Conservation (phyloP, 2,797 vertebrate species). For the Trachurus trachurus region DNA sequence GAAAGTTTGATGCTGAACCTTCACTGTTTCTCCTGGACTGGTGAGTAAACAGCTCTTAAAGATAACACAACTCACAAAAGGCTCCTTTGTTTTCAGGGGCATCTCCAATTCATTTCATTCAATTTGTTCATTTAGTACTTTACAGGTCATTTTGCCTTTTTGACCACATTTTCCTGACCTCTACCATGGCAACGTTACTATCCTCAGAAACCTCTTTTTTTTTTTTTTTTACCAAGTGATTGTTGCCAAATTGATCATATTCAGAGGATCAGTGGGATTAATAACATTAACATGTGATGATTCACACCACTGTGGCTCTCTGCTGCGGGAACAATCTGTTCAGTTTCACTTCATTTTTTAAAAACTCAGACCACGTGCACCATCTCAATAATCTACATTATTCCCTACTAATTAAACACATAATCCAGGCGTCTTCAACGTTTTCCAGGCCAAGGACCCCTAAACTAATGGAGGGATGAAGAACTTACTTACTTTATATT, state of each 20-base stretch:
- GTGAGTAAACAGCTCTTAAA: too few relatives aligned
- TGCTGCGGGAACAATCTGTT: background rate
- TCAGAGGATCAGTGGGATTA: background rate
- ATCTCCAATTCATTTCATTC: background rate
- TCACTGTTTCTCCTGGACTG: too few relatives aligned
- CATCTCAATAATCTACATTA: background rate
- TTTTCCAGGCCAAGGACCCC: too few relatives aligned
- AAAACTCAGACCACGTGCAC: background rate
- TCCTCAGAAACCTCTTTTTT: background rate
- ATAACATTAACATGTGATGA: background rate
- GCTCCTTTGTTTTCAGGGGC: background rate
- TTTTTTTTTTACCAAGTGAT: background rate
- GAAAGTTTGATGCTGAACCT: too few relatives aligned
- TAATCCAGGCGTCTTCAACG: too few relatives aligned
- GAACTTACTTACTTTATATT: too few relatives aligned
- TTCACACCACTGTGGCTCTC: background rate
- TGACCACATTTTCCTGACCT: background rate
- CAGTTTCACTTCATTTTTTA: background rate
- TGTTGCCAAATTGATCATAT: background rate
- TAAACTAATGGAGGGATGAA: too few relatives aligned
- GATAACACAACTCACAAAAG: too few relatives aligned
- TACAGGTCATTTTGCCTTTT: background rate
- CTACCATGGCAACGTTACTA: background rate
- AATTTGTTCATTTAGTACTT: background rate
- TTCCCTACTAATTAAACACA: background rate